Percentiles rank a stretch among this genome's conserved stretches.
Evolutionary conservation across 2,113 vertebrate genomes (phyloP).

Genomic region (Percina caprodes): DNA sequence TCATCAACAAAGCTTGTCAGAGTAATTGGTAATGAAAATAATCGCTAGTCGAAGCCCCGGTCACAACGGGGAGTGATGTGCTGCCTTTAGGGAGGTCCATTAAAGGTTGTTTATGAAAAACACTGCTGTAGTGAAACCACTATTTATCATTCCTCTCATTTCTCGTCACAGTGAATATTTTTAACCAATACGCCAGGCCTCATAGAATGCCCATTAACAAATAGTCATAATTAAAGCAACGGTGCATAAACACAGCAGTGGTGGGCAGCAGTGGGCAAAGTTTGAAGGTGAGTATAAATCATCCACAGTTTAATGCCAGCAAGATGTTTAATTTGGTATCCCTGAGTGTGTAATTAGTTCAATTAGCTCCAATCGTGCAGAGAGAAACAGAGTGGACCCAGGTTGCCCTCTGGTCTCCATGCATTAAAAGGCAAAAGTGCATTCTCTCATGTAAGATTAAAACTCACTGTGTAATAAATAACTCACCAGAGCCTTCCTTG

Average conservation of each 20-base stretch:
- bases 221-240: slow-evolving; percentile 66
- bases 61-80: not conserved
- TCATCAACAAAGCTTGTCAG: not conserved
- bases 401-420: slow-evolving; percentile 44
- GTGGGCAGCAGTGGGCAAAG: slow-evolving; percentile 52
- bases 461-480: slow-evolving; percentile 71
- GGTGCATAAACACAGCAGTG: slow-evolving; percentile 49
- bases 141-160: slow-evolving; percentile 34
- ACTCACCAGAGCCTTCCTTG: slow-evolving; percentile 55
- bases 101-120: slow-evolving; percentile 25
- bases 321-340: slow-evolving; percentile 68
- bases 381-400: slow-evolving; percentile 48
- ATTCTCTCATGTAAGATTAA: slow-evolving; percentile 68
- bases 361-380: slow-evolving; percentile 57
- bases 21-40: slow-evolving; percentile 23
- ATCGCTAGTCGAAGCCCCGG: slow-evolving; percentile 3
- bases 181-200: slow-evolving; percentile 18
- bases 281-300: slow-evolving; percentile 74
- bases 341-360: slow-evolving; percentile 70
- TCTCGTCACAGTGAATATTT: slow-evolving; percentile 31
- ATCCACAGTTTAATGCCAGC: slow-evolving; percentile 69
- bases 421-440: slow-evolving; percentile 54
- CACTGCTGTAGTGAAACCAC: not conserved
- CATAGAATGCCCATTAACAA: slow-evolving; percentile 54
- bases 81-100: slow-evolving; percentile 7